phyloP scores from a whole-genome alignment of 2,797 vertebrate species.

The Hemibagrus guttatus region DNA sequence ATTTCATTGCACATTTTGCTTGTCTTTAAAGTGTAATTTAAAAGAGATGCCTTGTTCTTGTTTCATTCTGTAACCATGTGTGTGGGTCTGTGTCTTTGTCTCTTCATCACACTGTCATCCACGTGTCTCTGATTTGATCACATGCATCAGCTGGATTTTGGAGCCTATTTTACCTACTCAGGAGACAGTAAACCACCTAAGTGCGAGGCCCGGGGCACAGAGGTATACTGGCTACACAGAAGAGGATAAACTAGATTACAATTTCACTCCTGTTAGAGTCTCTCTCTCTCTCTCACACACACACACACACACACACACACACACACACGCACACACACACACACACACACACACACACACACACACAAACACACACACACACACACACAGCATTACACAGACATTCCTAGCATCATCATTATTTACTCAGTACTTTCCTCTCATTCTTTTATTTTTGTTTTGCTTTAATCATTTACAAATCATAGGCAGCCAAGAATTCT shows the following conservation, averaged over 20 bases:
- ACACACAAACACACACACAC: background rate
- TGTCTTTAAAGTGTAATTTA: background rate
- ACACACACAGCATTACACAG: conserved; percentile 39
- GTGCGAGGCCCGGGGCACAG: conserved; percentile 76
- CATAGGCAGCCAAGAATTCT: conserved; percentile 90
- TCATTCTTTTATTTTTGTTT: conserved; percentile 65
- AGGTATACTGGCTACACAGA: conserved; percentile 63
- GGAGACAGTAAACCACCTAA: conserved; percentile 80
- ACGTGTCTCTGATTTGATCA: conserved; percentile 72
- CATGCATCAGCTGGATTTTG: conserved; percentile 69
- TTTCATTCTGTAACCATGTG: conserved; percentile 48
- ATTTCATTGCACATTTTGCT: conserved; percentile 10
- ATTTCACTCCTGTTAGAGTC: conserved; percentile 39
- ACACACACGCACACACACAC: background rate
- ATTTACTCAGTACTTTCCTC: conserved; percentile 51
- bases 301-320: background rate
- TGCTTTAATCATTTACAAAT: conserved; percentile 79
- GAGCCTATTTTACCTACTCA: conserved; percentile 74
- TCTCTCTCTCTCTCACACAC: background rate
- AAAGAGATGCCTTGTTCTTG: conserved; percentile 11
- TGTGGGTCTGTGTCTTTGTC: conserved; percentile 64
- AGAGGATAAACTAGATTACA: conserved; percentile 29
- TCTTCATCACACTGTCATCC: conserved; percentile 65
- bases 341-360: conserved; percentile 43
- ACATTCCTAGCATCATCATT: conserved; percentile 54